Conservation (phyloP, 2,888 invertebrate species). For the Netelia virgata region DNA sequence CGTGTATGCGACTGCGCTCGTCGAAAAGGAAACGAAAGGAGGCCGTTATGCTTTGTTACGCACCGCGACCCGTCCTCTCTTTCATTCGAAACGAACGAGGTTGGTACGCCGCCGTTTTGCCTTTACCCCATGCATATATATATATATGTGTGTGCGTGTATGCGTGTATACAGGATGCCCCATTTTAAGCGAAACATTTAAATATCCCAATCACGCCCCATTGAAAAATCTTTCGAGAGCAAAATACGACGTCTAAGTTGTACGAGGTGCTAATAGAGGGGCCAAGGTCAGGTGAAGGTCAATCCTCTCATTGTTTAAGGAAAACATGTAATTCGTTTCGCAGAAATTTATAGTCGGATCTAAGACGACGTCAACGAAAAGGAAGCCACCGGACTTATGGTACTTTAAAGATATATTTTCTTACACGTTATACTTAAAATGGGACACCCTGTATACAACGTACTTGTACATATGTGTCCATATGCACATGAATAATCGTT, state of each 20-base stretch:
- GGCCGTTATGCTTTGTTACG: conserved; percentile 48
- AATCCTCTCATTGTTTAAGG: too few relatives aligned
- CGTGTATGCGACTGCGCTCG: conserved; percentile 3
- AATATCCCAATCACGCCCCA: too few relatives aligned
- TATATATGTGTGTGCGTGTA: background rate
- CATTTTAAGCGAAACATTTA: background rate
- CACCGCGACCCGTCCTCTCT: conserved; percentile 30
- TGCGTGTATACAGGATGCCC: background rate
- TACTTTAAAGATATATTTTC: background rate
- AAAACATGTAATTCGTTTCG: too few relatives aligned
- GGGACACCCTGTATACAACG: too few relatives aligned
- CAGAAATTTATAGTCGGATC: too few relatives aligned
- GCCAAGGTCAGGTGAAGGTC: too few relatives aligned
- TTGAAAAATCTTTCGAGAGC: too few relatives aligned
- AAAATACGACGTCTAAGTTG: too few relatives aligned
- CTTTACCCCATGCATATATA: background rate
- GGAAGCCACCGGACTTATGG: background rate
- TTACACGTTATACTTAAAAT: too few relatives aligned
- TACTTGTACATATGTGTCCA: background rate
- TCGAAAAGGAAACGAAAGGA: conserved; percentile 38
- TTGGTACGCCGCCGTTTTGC: background rate
- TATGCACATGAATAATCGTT: conserved; percentile 32
- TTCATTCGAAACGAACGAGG: too few relatives aligned
- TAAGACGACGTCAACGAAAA: too few relatives aligned
- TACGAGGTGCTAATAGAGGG: too few relatives aligned